Conservation (phyloP, 2,888 invertebrate species). For the Rhagonycha lutea region DNA sequence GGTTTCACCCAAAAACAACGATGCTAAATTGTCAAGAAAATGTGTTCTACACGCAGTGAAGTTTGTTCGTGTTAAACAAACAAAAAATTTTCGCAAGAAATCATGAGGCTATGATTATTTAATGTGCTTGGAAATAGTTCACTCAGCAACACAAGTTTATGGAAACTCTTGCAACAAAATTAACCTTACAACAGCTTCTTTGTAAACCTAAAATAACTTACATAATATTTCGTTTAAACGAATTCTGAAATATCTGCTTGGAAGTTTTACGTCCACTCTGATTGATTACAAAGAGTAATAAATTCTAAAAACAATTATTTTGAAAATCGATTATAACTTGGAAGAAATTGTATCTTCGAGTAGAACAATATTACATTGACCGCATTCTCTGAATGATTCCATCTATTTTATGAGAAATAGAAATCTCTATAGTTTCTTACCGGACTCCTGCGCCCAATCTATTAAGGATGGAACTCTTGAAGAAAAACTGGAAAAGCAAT, state of each 20-base stretch:
- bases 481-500: constrained; percentile 61
- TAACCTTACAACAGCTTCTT: not conserved
- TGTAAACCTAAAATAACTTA: not conserved
- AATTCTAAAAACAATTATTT: not conserved
- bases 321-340: not conserved
- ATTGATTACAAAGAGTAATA: not conserved
- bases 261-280: not conserved
- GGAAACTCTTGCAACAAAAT: not conserved
- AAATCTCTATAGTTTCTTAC: constrained; percentile 47
- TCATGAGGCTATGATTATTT: not conserved
- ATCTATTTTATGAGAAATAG: not conserved
- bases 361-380: not conserved
- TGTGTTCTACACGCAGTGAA: not conserved
- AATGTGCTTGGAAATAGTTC: not conserved
- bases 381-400: not conserved
- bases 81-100: not conserved
- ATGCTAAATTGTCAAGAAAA: not conserved
- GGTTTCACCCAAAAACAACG: not conserved
- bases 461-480: constrained; percentile 62
- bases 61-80: not conserved
- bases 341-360: not conserved
- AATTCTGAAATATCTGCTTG: not conserved
- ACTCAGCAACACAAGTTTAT: not conserved
- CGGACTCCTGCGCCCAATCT: constrained; percentile 65
- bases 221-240: not conserved